phyloP scores from a whole-genome alignment of 37 sponge, comb jelly and placozoan species.

The Ianthella basta region DNA sequence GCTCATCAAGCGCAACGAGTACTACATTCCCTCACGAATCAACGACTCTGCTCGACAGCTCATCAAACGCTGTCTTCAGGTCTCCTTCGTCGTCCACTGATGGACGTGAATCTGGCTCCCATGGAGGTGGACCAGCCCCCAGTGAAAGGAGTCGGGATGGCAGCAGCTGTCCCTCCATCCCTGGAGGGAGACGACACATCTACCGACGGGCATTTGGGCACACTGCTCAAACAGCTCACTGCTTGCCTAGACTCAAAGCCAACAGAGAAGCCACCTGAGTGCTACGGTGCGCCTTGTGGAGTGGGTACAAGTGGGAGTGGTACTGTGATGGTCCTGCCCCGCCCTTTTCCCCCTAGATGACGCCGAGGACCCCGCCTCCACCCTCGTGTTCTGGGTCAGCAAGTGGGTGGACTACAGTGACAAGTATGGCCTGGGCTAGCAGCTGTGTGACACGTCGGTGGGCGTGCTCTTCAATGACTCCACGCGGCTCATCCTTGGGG shows the following conservation, averaged over 20 bases:
- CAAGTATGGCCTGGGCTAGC: constrained; percentile 98
- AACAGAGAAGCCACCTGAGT: constrained; percentile 32
- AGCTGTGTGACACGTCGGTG: constrained; percentile 87
- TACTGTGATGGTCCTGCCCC: not conserved
- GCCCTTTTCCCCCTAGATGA: constrained; percentile 62
- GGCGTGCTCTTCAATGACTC: constrained; percentile 94
- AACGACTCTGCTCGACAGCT: constrained; percentile 66
- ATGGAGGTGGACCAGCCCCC: not conserved
- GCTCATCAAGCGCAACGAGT: constrained; percentile 86
- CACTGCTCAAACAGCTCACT: constrained; percentile 66
- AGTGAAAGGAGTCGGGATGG: not conserved
- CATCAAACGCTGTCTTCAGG: constrained; percentile 50
- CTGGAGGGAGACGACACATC: constrained; percentile 28
- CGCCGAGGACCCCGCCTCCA: constrained; percentile 83
- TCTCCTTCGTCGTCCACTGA: not conserved
- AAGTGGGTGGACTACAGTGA: constrained; percentile 99
- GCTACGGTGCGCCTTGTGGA: constrained; percentile 40
- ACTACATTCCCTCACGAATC: constrained; percentile 79
- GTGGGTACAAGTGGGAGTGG: not conserved
- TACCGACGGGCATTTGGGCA: constrained; percentile 72
- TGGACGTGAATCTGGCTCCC: constrained; percentile 6
- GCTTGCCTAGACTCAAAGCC: constrained; percentile 62
- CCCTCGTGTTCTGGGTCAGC: constrained; percentile 92
- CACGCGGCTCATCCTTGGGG: constrained; percentile 82
- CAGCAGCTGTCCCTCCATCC: not conserved